Base-by-base conservation (phyloP, 2,113 vertebrate genomes). In the Ranitomeya variabilis region DNA sequence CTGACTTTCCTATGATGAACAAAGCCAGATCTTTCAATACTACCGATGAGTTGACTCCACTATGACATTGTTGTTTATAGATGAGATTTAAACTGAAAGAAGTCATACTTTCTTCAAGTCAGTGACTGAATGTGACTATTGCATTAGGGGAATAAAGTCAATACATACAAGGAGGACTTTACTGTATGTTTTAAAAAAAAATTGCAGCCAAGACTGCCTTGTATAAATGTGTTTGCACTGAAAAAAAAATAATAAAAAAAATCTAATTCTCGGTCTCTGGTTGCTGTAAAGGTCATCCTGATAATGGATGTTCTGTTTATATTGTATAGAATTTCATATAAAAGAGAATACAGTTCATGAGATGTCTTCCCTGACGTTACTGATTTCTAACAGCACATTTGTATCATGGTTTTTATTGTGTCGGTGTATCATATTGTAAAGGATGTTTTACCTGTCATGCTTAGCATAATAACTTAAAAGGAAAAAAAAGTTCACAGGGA, bases 281-380 rank as follows among this genome's bases (percentile, higher is more conserved):
- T 95, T 96, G 95, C 97, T 96, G 96, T 97, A 96, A 95, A 96
- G 95, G 94, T 96, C 96, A 97, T 97, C 96, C 96, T 91, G 93
- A 94, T 18, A 31, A 95, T 93, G 96, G 96, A 97, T 96, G 96
- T 95, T 95, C 94, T 97, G 96, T 97, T 96, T 96, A 97, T 97
- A 97, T 95, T 97, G 96, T 96, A 97, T 95, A 96, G 96, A 96
- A 96, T 97, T 97, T 97, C 96, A 96, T 97, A 97, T 95, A 95
- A 96, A 96, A 96, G 64, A 96, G 96, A 96, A 96, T 96, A 96
- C 95, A 94, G 96, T 97, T 96, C 96, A 98, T 97, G 95, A 97
- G 97, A 98, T 95, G 98, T 99, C 97, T 98, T 99, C 98, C 97
- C 96, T 95, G 96, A 97, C 94, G 96, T 97, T 95, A 95, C 95